Evolutionary conservation across 2,113 vertebrate species (phyloP).

Genomic region (Sapayoa aenigma): DNA sequence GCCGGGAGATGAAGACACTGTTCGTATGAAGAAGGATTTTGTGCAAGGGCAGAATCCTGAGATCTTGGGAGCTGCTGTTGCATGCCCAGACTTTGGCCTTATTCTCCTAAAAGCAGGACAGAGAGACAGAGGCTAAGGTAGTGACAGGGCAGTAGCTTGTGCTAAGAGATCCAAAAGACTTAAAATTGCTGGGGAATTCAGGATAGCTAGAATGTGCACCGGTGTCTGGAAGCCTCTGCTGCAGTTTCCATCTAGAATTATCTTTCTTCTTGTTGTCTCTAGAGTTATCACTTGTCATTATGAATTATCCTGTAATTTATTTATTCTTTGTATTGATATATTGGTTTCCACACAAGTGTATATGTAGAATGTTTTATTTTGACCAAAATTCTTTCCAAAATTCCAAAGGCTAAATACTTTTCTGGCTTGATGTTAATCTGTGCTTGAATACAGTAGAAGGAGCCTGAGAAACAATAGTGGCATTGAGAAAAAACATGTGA

Average conservation of each 20-base stretch:
- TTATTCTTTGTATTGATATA: neutral
- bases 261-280: neutral
- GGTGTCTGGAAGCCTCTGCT: neutral
- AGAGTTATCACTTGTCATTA: neutral
- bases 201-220: neutral
- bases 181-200: neutral
- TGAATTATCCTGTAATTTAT: neutral
- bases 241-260: neutral
- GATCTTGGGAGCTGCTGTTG: neutral
- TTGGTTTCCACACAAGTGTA: neutral
- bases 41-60: neutral
- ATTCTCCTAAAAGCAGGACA: neutral
- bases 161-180: neutral
- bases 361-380: neutral
- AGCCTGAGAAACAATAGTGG: slow-evolving; percentile 32
- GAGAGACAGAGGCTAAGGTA: neutral
- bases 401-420: slow-evolving; percentile 24
- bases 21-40: neutral
- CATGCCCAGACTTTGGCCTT: neutral
- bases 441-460: neutral
- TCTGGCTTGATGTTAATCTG: slow-evolving; percentile 28
- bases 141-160: neutral
- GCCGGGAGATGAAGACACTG: neutral
- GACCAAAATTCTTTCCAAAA: neutral
- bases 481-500: slow-evolving; percentile 23